Evolutionary conservation across 2,113 vertebrate genomes (phyloP), one percentile per base, ranked within the genome.

Genomic region (Callipepla californica): DNA sequence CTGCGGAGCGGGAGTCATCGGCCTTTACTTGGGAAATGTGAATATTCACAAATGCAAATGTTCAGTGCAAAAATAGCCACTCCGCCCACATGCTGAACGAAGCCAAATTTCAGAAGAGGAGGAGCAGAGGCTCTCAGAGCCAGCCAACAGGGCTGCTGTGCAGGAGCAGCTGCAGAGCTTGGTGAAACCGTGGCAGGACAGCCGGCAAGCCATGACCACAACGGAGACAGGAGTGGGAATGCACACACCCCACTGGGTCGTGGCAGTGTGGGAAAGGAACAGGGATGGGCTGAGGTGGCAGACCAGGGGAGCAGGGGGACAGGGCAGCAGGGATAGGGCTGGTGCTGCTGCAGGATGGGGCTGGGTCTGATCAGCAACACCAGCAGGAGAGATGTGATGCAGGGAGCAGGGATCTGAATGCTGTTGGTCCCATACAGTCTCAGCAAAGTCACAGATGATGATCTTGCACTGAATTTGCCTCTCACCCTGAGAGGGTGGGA

Each of bases 51-150:
- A 85, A 96, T 92, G 94, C 79, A 96, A 96, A 96, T 94, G 76
- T 94, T 96, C 89, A 50, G 86, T 94, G 96, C 95, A 96, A 94
- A 95, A 96, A 93, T 95, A 95, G 94, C 89, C 72, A 63, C 61
- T 59, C 87, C 63, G 1, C 91, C 95, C 63, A 91, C 91, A 5
- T n/a, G 63, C 75, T 77, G 61, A 93, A 85, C 19, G 42, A 91
- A 95, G 85, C 40, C 50, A 93, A 75, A 92, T 65, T 93, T 80
- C 72, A 51, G 63, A 34, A 89, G 65, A 12, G 78, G 81, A 83
- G 87, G 89, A 80, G 47, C 87, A 94, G 87, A 85, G 30, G 34
- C 65, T 89, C 34, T 32, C 30, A 3, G 68, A 58, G 57, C 87
- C 70, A 50, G 44, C 5, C 45, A 14, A 6, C 76, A 57, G 48